Evolutionary conservation across 2,888 invertebrate species (phyloP).

Genomic region (Cheilosia scutellata): DNA sequence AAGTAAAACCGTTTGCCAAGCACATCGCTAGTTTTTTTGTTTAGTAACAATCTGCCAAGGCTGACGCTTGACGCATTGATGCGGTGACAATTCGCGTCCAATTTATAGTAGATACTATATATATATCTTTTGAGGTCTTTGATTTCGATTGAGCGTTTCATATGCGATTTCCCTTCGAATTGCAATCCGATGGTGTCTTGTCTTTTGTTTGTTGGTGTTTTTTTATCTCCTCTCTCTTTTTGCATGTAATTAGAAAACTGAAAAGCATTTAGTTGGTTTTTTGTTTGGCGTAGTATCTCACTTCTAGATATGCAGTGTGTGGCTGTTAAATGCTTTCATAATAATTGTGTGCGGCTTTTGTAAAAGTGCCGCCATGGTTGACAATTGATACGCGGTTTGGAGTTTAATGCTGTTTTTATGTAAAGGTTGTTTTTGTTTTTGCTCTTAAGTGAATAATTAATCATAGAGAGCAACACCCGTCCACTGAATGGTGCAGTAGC

Average conservation of each 20-base stretch:
- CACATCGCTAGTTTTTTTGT: conserved; percentile 15
- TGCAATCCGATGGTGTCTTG: conserved; percentile 23
- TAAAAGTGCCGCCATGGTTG: conserved; percentile 23
- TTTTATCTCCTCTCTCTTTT: background rate
- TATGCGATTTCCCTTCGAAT: conserved; percentile 57
- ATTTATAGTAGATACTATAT: background rate
- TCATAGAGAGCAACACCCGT: conserved; percentile 1
- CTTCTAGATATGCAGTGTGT: conserved; percentile 15
- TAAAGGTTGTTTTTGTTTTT: background rate
- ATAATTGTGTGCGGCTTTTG: conserved; percentile 21
- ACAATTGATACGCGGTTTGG: conserved; percentile 14
- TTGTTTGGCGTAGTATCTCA: conserved; percentile 1
- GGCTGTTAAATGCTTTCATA: conserved; percentile 43
- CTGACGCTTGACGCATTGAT: conserved; percentile 53
- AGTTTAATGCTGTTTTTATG: conserved; percentile 17
- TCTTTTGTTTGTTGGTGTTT: background rate
- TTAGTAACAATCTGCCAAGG: conserved; percentile 54
- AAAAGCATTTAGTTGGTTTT: conserved; percentile 16
- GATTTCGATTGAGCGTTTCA: conserved; percentile 25
- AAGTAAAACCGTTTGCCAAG: conserved; percentile 43
- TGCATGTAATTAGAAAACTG: conserved; percentile 40
- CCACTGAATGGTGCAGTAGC: background rate
- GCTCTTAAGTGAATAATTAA: conserved; percentile 7
- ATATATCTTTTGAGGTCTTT: conserved; percentile 25
- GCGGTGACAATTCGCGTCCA: conserved; percentile 48